phyloP scores from a whole-genome alignment of 2,113 vertebrate genomes.

The Myiozetetes cayanensis region DNA sequence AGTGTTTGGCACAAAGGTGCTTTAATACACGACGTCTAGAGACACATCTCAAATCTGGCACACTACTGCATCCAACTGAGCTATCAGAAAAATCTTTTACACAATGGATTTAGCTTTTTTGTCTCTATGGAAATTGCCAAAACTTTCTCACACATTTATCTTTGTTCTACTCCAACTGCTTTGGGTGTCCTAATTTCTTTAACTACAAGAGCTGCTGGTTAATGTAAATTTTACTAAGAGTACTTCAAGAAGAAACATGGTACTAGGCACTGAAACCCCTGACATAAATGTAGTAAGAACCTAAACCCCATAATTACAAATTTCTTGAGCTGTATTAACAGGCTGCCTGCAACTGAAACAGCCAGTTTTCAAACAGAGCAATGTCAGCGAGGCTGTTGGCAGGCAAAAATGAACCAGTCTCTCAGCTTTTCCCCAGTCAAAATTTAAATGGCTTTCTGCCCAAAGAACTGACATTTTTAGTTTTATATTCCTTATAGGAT shows the following conservation, averaged over 20 bases:
- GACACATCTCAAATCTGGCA: conserved; percentile 39
- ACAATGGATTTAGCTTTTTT: conserved; percentile 32
- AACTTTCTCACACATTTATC: conserved; percentile 21
- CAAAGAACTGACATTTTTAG: not conserved
- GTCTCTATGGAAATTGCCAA: conserved; percentile 38
- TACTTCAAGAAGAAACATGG: not conserved
- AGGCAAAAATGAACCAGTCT: not conserved
- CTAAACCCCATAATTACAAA: not conserved
- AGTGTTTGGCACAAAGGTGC: conserved; percentile 9
- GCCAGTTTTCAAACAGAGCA: conserved; percentile 28
- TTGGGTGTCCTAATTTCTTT: not conserved
- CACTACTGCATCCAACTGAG: conserved; percentile 18
- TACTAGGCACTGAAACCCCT: not conserved
- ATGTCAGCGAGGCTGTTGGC: not conserved
- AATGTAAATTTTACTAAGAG: not conserved
- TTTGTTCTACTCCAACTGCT: not conserved
- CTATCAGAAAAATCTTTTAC: conserved; percentile 45
- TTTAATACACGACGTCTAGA: conserved; percentile 26
- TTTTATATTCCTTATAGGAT: not conserved
- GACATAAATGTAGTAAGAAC: conserved; percentile 1
- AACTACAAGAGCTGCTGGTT: not conserved
- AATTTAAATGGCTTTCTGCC: not conserved
- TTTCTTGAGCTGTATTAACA: not conserved
- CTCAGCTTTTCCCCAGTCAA: not conserved
- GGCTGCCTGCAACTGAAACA: conserved; percentile 2